Evolutionary conservation across 1,140 invertebrate species (phyloP).

Genomic region (Octopus sinensis): DNA sequence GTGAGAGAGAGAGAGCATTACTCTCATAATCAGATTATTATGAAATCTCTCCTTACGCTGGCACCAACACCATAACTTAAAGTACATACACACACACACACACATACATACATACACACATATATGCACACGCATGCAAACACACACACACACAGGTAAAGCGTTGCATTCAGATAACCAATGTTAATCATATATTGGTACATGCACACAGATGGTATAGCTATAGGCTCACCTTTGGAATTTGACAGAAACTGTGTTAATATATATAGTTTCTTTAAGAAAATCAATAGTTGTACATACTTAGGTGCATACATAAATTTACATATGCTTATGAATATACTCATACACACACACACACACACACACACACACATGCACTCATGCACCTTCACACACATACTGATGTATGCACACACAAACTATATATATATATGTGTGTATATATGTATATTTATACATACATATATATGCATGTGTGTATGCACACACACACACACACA

Average conservation of each 20-base stretch:
- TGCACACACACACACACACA: too few species aligned
- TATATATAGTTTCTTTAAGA: too few species aligned
- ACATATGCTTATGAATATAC: background rate
- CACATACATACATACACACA: background rate
- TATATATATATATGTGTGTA: background rate
- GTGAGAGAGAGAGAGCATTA: too few species aligned
- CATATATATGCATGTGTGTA: background rate
- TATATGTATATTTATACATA: background rate
- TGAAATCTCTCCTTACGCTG: too few species aligned
- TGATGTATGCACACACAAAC: background rate
- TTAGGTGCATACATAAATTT: background rate
- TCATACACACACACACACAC: conserved; percentile 16
- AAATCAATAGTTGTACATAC: background rate
- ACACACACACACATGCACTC: background rate
- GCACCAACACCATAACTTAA: too few species aligned
- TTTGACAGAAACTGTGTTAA: too few species aligned
- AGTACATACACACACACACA: background rate
- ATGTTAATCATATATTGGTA: too few species aligned
- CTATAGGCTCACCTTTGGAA: too few species aligned
- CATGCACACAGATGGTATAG: too few species aligned
- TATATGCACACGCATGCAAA: background rate
- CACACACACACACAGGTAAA: background rate
- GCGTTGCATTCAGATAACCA: background rate
- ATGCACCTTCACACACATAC: conserved; percentile 12
- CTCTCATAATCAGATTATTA: too few species aligned